These are phyloP conservation scores for Apamea crenata DNA, from an alignment of 2,888 invertebrate genomes.

Conservation along the genomic window DNA sequence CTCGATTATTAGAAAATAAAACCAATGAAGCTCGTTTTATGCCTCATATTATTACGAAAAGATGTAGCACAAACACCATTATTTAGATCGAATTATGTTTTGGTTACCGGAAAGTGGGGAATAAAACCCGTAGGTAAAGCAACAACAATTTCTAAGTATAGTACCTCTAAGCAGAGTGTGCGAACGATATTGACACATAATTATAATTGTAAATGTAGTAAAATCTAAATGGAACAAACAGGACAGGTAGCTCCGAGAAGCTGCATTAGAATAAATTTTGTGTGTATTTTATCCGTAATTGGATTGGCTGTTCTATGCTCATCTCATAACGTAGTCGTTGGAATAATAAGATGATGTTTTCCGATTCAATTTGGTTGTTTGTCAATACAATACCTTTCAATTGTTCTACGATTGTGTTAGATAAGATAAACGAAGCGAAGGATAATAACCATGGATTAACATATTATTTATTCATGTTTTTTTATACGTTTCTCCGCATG, in stretches of 20 bases:
- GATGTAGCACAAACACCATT: constrained; percentile 42
- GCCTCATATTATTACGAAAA: constrained; percentile 6
- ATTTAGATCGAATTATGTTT: constrained; percentile 39
- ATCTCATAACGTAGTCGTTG: constrained; percentile 35
- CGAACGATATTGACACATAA: constrained; percentile 34
- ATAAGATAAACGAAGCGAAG: not conserved
- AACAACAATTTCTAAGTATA: constrained; percentile 32
- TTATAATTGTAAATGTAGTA: constrained; percentile 65
- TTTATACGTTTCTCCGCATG: not conserved
- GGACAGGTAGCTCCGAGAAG: constrained; percentile 42
- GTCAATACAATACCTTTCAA: constrained; percentile 24
- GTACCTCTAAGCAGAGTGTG: constrained; percentile 25
- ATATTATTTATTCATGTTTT: constrained; percentile 6
- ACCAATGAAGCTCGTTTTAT: constrained; percentile 5
- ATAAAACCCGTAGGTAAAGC: constrained; percentile 12
- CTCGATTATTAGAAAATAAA: not conserved
- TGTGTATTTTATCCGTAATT: constrained; percentile 62
- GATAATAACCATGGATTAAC: constrained; percentile 3
- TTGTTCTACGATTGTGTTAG: not conserved
- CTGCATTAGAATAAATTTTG: constrained; percentile 64
- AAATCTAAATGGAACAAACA: constrained; percentile 64
- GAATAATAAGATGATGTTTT: constrained; percentile 46
- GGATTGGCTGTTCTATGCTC: constrained; percentile 53
- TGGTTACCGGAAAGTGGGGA: constrained; percentile 15
- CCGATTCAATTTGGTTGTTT: constrained; percentile 41